Base-by-base conservation (phyloP, 2,888 invertebrate genomes). In the Chironomus riparius region DNA sequence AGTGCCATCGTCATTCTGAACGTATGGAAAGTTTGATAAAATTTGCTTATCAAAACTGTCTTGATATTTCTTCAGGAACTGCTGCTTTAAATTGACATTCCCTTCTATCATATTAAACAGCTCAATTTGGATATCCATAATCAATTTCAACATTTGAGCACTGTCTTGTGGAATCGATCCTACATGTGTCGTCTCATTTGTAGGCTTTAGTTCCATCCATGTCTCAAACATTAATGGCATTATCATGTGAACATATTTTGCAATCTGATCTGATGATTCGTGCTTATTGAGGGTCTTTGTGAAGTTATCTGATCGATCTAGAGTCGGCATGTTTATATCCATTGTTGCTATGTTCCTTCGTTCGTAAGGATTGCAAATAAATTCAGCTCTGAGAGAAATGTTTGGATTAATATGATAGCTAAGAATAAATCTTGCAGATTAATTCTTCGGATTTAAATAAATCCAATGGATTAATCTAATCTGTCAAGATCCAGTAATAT, bases 141-240 rank as follows among this genome's bases (percentile, higher is more conserved):
- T 86, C 77, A 88, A 87, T 80, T 87, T 88, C 7, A 93, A 82
- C 47, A 92, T 85, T 48, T 85, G 82, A 2, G 89, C 87, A 21
- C 89, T 88, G 83, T 93, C 92, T 78, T 86, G 86, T 78, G 83
- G 86, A 18, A 92, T 83, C 48, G 87, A 62, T 7, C 69, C 21
- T 24, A 62, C 82, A 77, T 85, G 85, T 80, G 86, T 86, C 76
- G 85, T 83, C 78, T 83, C 83, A 38, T 81, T 82, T 77, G 81
- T 84, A 4, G 92, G 90, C 70, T 88, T 86, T 13, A 90, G 91
- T 86, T 95, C 95, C 24, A 93, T 82, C 94, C 95, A 95, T 71
- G 92, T 91, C 82, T 94, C 93, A 81, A 91, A 87, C 76, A 95
- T 85, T 24, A 95, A 84, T 0, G 94, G 93, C 83, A 94, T 86